Conservation (phyloP, 2,888 invertebrate genomes). For the Sinelater perroti region DNA sequence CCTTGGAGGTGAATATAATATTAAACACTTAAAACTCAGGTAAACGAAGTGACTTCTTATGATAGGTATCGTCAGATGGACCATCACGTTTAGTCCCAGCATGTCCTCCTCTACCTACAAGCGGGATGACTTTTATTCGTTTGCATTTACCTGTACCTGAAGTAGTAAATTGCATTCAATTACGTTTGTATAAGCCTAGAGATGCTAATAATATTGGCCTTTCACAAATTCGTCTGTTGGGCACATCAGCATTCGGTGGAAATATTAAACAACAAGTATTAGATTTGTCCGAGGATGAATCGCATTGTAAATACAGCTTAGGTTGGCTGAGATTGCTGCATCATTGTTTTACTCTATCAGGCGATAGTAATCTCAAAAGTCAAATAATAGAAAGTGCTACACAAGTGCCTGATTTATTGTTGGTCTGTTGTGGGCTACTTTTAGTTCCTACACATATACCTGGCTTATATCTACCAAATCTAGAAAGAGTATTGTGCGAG, state of each 20-base stretch:
- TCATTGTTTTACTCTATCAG: conserved; percentile 73
- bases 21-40: background rate
- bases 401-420: conserved; percentile 71
- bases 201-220: conserved; percentile 91
- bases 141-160: conserved; percentile 84
- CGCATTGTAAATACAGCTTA: conserved; percentile 68
- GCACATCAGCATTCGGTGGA: conserved; percentile 85
- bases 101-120: conserved; percentile 85
- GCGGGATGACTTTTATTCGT: conserved; percentile 87
- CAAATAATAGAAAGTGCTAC: conserved; percentile 71
- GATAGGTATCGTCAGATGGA: conserved; percentile 74
- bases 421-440: conserved; percentile 76
- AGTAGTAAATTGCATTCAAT: conserved; percentile 83
- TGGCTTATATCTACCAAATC: conserved; percentile 68
- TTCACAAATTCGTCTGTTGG: conserved; percentile 85
- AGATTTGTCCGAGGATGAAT: conserved; percentile 65
- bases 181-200: conserved; percentile 80
- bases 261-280: conserved; percentile 50
- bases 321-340: conserved; percentile 87
- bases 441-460: conserved; percentile 73
- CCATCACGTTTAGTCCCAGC: conserved; percentile 81
- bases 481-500: conserved; percentile 75
- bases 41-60: background rate
- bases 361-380: conserved; percentile 57
- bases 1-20: conserved; percentile 75